Evolutionary conservation across 2,888 invertebrate species (phyloP).

Genomic region (Orgyia antiqua): DNA sequence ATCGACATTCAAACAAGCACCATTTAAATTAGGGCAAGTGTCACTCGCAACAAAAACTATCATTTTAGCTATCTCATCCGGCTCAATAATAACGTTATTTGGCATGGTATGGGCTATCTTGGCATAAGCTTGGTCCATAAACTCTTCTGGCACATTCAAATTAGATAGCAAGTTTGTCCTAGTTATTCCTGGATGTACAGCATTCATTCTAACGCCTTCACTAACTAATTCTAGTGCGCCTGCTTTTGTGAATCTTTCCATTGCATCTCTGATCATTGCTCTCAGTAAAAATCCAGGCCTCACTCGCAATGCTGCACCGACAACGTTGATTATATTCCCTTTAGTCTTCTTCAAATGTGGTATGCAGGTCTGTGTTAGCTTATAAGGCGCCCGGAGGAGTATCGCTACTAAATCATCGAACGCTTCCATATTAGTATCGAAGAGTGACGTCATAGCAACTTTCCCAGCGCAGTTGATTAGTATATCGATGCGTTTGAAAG

Average conservation of each 20-base stretch:
- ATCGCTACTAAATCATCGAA: slow-evolving; percentile 48
- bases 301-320: slow-evolving; percentile 36
- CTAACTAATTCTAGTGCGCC: slow-evolving; percentile 45
- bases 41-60: slow-evolving; percentile 48
- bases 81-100: slow-evolving; percentile 41
- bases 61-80: slow-evolving; percentile 50
- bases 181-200: slow-evolving; percentile 49
- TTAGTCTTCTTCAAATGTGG: slow-evolving; percentile 44
- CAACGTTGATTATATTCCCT: slow-evolving; percentile 50
- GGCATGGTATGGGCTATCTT: slow-evolving; percentile 37
- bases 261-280: slow-evolving; percentile 43
- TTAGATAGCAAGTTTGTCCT: slow-evolving; percentile 49
- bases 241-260: slow-evolving; percentile 47
- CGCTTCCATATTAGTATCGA: slow-evolving; percentile 42
- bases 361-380: slow-evolving; percentile 43
- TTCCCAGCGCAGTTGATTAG: slow-evolving; percentile 52
- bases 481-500: slow-evolving; percentile 41
- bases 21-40: slow-evolving; percentile 41
- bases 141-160: slow-evolving; percentile 41
- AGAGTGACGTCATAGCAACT: slow-evolving; percentile 39
- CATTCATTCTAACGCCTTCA: slow-evolving; percentile 53
- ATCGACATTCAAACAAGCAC: slow-evolving; percentile 40
- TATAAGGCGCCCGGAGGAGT: slow-evolving; percentile 49
- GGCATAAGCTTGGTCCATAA: slow-evolving; percentile 36
- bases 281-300: slow-evolving; percentile 46